Evolutionary conservation across 2,888 invertebrate species (phyloP).

Genomic region (Biston betularia): DNA sequence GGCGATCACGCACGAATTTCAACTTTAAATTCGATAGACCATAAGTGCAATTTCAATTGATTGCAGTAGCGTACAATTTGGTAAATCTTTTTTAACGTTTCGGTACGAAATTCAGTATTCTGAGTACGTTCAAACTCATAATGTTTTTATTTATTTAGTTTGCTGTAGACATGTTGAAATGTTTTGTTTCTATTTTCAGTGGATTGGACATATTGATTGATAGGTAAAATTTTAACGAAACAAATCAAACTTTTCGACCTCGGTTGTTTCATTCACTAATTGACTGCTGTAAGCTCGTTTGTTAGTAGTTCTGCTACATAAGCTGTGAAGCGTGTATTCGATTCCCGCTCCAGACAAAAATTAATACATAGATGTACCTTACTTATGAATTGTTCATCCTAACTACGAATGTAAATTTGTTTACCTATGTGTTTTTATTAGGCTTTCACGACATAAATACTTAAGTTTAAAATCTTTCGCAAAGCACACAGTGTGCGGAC

Average conservation of each 20-base stretch:
- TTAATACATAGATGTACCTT: too few species aligned
- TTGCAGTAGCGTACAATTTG: slow-evolving; percentile 37
- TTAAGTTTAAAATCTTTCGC: too few species aligned
- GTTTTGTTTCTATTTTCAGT: neutral
- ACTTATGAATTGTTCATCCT: too few species aligned
- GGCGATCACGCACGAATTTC: slow-evolving; percentile 34
- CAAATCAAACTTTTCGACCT: neutral
- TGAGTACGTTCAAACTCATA: slow-evolving; percentile 32
- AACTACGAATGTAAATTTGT: too few species aligned
- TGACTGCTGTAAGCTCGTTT: too few species aligned
- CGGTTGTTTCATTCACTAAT: neutral
- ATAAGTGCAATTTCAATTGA: slow-evolving; percentile 26
- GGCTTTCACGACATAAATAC: too few species aligned
- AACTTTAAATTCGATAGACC: slow-evolving; percentile 17
- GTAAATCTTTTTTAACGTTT: slow-evolving; percentile 50
- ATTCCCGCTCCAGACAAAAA: too few species aligned
- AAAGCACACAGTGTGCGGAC: too few species aligned
- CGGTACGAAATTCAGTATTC: slow-evolving; percentile 50
- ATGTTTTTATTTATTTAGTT: slow-evolving; percentile 26
- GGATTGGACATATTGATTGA: neutral
- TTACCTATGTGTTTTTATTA: too few species aligned
- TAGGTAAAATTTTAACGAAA: neutral
- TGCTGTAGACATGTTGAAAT: slow-evolving; percentile 6
- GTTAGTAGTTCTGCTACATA: too few species aligned
- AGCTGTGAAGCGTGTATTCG: too few species aligned